phyloP scores from a whole-genome alignment of 2,113 vertebrate species.

The Ictidomys tridecemlineatus region DNA sequence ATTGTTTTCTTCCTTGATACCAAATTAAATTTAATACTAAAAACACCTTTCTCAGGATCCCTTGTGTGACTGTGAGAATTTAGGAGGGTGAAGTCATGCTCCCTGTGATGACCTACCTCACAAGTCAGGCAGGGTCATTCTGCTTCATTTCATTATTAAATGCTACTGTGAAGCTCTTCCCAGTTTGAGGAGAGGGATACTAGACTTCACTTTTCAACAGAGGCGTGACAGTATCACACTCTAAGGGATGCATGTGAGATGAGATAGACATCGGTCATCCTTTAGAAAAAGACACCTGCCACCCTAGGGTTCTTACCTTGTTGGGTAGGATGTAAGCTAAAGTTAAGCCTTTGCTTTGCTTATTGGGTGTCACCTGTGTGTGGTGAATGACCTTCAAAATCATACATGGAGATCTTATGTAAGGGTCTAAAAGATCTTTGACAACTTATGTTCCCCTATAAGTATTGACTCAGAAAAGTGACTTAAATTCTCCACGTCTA shows the following conservation, averaged over 20 bases:
- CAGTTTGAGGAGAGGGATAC: not conserved
- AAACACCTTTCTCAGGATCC: not conserved
- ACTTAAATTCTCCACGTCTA: not conserved
- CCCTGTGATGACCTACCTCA: not conserved
- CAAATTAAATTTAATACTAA: not conserved
- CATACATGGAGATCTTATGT: not conserved
- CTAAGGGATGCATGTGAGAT: not conserved
- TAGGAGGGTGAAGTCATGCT: not conserved
- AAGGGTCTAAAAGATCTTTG: not conserved
- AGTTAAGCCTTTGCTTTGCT: not conserved
- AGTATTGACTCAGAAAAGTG: not conserved
- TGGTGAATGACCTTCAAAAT: not conserved
- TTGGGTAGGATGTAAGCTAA: not conserved
- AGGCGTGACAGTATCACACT: not conserved
- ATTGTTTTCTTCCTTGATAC: not conserved
- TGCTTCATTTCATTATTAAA: not conserved
- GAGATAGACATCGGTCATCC: not conserved
- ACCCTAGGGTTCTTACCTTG: accelerated
- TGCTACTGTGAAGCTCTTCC: not conserved
- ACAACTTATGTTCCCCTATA: not conserved
- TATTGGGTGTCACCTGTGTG: not conserved
- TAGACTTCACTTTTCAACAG: not conserved
- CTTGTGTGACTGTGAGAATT: not conserved
- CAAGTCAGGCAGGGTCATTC: not conserved
- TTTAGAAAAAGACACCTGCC: not conserved